Evolutionary conservation across 2,888 invertebrate genomes (phyloP).

Genomic region (Adelognathus sp.): DNA sequence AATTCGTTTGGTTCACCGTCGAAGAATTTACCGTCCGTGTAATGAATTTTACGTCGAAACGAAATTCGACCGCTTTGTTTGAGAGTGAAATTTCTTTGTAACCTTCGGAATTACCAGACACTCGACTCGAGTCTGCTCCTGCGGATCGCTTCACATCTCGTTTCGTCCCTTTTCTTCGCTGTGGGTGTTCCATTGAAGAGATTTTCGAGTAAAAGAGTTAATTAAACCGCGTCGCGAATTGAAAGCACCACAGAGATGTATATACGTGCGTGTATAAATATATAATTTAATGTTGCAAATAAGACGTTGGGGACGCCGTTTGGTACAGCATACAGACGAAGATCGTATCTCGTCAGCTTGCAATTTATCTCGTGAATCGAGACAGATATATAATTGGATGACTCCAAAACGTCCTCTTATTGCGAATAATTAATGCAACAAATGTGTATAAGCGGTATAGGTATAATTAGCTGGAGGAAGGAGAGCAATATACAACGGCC

Average conservation of each 20-base stretch:
- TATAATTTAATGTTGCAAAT: constrained; percentile 28
- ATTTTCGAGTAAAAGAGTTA: constrained; percentile 39
- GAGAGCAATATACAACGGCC: not conserved
- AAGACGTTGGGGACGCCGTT: constrained; percentile 4
- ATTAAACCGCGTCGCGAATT: constrained; percentile 27
- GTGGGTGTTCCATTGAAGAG: not conserved
- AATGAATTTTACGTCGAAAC: constrained; percentile 34
- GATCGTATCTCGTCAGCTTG: constrained; percentile 31
- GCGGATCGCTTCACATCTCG: not conserved
- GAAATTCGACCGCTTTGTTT: constrained; percentile 7
- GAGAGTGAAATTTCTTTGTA: not conserved
- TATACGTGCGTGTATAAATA: not conserved
- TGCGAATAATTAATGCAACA: constrained; percentile 59
- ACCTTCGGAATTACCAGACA: not conserved
- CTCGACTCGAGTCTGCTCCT: not conserved
- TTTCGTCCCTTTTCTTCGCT: not conserved
- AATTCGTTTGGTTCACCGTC: constrained; percentile 36
- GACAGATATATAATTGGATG: constrained; percentile 49
- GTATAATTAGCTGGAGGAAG: constrained; percentile 40
- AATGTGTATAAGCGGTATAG: constrained; percentile 47
- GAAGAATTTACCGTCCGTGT: not conserved
- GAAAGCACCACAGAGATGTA: not conserved
- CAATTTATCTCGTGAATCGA: constrained; percentile 22
- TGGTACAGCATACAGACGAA: not conserved
- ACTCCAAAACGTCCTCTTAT: constrained; percentile 45